phyloP scores from a whole-genome alignment of 2,797 vertebrate genomes.

The Hyperoplus immaculatus region DNA sequence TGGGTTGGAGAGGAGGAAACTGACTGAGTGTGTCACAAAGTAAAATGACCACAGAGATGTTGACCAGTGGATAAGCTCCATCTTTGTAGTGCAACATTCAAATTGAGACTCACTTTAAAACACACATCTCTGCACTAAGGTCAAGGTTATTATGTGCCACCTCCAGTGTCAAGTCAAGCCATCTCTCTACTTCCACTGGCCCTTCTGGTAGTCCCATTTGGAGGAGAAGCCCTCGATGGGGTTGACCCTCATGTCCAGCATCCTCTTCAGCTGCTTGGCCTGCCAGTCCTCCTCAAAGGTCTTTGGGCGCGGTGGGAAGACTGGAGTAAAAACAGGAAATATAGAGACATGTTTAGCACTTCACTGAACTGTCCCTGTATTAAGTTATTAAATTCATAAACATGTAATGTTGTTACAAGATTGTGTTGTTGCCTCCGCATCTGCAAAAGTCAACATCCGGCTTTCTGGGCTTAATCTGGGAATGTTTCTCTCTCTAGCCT shows the following conservation, averaged over 20 bases:
- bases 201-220: slow-evolving; percentile 91
- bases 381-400: too few species aligned
- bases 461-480: too few species aligned
- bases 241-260: slow-evolving; percentile 89
- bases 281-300: slow-evolving; percentile 86
- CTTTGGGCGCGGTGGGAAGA: slow-evolving; percentile 82
- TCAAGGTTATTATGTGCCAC: slow-evolving; percentile 12
- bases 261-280: slow-evolving; percentile 85
- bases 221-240: slow-evolving; percentile 86
- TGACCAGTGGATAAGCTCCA: neutral
- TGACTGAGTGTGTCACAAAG: slow-evolving; percentile 16
- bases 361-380: neutral
- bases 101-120: neutral
- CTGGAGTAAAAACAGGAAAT: slow-evolving; percentile 59
- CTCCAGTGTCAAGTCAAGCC: neutral
- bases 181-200: slow-evolving; percentile 88
- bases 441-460: too few species aligned
- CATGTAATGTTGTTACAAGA: too few species aligned
- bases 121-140: neutral
- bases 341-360: neutral
- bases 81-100: slow-evolving; percentile 18
- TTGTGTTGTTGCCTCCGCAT: too few species aligned
- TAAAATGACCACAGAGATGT: slow-evolving; percentile 5
- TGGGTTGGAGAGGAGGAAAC: slow-evolving; percentile 4
- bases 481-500: too few species aligned